Evolutionary conservation across 2,113 vertebrate genomes (phyloP).

Genomic region (Otus sunia): DNA sequence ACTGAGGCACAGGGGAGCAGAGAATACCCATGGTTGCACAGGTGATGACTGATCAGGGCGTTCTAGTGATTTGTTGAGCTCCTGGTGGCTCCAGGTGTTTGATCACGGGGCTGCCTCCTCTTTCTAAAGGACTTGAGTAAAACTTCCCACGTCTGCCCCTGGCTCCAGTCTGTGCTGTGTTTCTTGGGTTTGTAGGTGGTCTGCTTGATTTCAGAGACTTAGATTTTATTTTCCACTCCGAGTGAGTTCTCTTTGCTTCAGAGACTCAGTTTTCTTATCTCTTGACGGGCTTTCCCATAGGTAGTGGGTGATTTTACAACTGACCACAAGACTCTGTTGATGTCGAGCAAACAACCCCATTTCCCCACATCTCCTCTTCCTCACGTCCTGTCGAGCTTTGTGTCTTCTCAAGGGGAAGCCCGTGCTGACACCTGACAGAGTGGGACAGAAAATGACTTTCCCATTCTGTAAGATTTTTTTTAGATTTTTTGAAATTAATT

Average conservation of each 20-base stretch:
- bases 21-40: neutral
- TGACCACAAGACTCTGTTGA: neutral
- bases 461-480: neutral
- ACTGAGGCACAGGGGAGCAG: neutral
- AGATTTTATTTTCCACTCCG: neutral
- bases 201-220: neutral
- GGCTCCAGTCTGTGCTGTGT: neutral
- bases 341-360: neutral
- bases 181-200: neutral
- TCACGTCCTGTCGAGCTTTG: neutral
- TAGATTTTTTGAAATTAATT: no score
- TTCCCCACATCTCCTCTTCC: neutral
- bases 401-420: neutral
- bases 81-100: neutral
- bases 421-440: neutral
- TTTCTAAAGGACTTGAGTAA: neutral
- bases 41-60: neutral
- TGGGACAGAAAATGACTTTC: neutral
- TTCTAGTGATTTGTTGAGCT: neutral
- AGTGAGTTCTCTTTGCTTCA: neutral
- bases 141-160: neutral
- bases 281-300: neutral
- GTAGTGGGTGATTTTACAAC: neutral
- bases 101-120: neutral
- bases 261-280: neutral